Evolutionary conservation across 2,113 vertebrate genomes (phyloP).

Genomic region (Ceyx margarethae): DNA sequence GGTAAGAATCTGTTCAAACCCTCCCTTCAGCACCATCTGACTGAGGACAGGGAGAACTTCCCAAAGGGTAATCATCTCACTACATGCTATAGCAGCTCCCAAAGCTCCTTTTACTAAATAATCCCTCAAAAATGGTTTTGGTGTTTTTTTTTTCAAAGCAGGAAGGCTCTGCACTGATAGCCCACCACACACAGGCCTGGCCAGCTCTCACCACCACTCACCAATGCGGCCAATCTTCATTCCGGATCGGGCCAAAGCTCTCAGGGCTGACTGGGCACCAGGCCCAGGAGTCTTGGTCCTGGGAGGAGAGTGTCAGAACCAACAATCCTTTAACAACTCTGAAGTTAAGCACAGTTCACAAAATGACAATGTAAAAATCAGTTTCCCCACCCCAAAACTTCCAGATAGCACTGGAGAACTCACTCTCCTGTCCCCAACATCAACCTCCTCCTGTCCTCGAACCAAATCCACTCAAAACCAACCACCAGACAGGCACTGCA

Average conservation of each 20-base stretch:
- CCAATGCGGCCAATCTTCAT: constrained; percentile 99
- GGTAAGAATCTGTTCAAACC: background rate
- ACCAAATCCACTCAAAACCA: background rate
- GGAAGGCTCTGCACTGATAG: background rate
- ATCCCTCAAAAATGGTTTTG: background rate
- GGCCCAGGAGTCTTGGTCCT: constrained; percentile 99
- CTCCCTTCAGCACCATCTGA: background rate
- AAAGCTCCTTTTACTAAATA: background rate
- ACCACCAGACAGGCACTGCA: background rate
- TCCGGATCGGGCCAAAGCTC: constrained; percentile 94
- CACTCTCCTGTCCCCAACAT: background rate
- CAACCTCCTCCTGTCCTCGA: background rate
- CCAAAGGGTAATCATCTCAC: background rate
- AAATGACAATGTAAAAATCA: background rate
- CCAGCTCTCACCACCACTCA: constrained; percentile 24
- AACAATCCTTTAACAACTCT: background rate
- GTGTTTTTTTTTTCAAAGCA: background rate
- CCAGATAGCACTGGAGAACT: background rate
- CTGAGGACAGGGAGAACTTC: background rate
- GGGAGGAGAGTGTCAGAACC: background rate
- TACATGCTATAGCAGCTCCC: accelerated
- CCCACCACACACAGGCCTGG: accelerated
- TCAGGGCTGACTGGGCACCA: constrained; percentile 95
- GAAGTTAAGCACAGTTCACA: background rate
- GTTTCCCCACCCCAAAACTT: background rate